Conservation (phyloP, 2,888 invertebrate species). For the Hemaris fuciformis region DNA sequence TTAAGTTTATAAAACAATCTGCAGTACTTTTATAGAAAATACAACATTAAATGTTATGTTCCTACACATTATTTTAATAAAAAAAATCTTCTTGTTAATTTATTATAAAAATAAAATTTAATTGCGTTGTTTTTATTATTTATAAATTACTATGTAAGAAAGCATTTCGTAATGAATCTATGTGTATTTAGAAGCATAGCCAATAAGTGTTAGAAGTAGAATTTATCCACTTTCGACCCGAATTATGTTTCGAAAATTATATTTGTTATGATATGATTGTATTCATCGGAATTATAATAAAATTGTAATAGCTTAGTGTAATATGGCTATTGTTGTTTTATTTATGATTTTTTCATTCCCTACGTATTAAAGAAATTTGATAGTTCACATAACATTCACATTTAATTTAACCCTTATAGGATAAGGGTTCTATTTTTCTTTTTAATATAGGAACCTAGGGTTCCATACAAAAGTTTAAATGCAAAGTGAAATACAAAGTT, state of each 20-base stretch:
- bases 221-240: background rate
- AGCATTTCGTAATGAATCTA: background rate
- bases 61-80: background rate
- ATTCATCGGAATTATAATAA: background rate
- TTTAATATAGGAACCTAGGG: no score
- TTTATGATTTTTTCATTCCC: background rate
- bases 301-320: background rate
- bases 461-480: no score
- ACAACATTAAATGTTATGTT: background rate
- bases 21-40: no score
- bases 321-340: background rate
- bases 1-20: no score
- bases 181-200: background rate
- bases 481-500: no score
- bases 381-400: no score
- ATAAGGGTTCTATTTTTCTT: no score
- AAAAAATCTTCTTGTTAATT: background rate
- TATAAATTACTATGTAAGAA: background rate
- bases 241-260: conserved; percentile 6
- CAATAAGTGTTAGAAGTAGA: background rate
- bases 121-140: background rate
- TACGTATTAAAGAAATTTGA: background rate
- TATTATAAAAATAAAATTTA: background rate
- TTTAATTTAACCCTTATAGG: no score
- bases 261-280: background rate